phyloP scores from a whole-genome alignment of 2,888 invertebrate genomes.

The Microchrysa polita region DNA sequence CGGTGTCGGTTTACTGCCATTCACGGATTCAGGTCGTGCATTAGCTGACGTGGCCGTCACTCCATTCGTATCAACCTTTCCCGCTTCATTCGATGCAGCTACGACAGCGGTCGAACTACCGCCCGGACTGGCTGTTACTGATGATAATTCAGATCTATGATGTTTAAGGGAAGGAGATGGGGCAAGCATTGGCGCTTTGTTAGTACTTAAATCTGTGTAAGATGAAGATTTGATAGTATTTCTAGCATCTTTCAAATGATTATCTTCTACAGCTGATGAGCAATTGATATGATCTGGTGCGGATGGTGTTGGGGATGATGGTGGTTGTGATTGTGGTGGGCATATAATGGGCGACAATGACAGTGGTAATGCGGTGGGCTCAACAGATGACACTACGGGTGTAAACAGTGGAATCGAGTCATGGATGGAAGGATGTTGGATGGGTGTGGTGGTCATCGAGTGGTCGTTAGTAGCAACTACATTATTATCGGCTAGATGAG shows the following conservation, averaged over 20 bases:
- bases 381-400: neutral
- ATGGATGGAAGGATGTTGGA: neutral
- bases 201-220: conserved; percentile 55
- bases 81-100: conserved; percentile 49
- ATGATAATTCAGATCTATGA: conserved; percentile 49
- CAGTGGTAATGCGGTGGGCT: neutral
- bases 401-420: neutral
- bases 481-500: conserved; percentile 2
- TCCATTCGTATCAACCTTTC: conserved; percentile 35
- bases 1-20: conserved; percentile 63
- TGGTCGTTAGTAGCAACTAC: conserved; percentile 34
- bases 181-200: conserved; percentile 64
- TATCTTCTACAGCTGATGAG: conserved; percentile 28
- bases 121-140: conserved; percentile 52
- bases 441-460: neutral
- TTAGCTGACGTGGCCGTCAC: conserved; percentile 55
- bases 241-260: conserved; percentile 57
- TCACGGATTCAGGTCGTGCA: conserved; percentile 69
- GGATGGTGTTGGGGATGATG: neutral
- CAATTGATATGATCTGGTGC: conserved; percentile 1
- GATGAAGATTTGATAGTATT: conserved; percentile 53
- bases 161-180: conserved; percentile 60
- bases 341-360: neutral
- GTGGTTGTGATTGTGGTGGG: neutral
- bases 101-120: neutral